Conservation (phyloP, 2,888 invertebrate genomes). For the Dyspetes luteomarginatus region DNA sequence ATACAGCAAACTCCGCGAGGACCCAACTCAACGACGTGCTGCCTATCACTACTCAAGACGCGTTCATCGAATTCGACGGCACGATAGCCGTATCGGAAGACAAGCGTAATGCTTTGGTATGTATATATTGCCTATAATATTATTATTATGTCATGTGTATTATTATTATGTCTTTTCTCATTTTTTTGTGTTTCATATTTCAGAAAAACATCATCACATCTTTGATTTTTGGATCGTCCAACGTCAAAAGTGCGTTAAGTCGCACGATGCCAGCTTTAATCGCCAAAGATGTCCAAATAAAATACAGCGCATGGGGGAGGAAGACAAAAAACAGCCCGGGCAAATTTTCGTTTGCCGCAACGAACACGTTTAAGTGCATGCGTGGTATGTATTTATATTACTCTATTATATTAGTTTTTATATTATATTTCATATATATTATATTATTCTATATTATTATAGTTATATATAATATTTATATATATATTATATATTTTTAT, state of each 20-base stretch:
- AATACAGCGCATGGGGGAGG: slow-evolving; percentile 16
- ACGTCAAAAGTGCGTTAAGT: background rate
- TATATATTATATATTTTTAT: too few relatives aligned
- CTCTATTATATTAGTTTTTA: background rate
- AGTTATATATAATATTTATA: background rate
- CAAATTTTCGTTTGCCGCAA: slow-evolving; percentile 2
- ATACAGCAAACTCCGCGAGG: background rate
- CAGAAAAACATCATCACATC: slow-evolving; percentile 6
- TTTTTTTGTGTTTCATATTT: background rate
- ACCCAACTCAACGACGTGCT: background rate
- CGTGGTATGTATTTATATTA: background rate
- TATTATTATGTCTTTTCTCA: background rate
- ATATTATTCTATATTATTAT: background rate
- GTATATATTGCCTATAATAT: too few relatives aligned
- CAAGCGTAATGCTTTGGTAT: slow-evolving; percentile 5
- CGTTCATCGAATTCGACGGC: slow-evolving; percentile 25
- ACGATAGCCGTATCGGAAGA: background rate
- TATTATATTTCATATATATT: background rate
- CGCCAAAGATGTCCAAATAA: background rate
- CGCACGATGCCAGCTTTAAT: slow-evolving; percentile 1
- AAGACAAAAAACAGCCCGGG: background rate
- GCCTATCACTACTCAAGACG: background rate
- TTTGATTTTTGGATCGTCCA: background rate
- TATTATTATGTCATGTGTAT: too few relatives aligned
- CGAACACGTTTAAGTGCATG: background rate